Evolutionary conservation across 2,113 vertebrate genomes (phyloP).

Genomic region (Tragulus kanchil): DNA sequence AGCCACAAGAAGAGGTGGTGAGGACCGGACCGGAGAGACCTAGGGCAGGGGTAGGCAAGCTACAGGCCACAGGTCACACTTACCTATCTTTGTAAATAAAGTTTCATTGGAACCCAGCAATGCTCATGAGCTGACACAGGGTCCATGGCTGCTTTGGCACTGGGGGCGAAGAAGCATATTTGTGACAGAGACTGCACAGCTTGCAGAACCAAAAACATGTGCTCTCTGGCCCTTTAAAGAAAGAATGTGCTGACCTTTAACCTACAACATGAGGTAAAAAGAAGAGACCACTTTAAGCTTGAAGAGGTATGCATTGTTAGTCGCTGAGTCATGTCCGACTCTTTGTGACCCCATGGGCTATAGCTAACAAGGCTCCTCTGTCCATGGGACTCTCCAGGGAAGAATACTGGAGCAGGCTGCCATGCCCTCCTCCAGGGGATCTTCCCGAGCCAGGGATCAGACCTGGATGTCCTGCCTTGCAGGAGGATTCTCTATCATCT

Average conservation of each 20-base stretch:
- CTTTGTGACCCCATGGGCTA: neutral
- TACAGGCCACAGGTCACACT: neutral
- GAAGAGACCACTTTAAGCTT: neutral
- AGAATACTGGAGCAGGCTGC: neutral
- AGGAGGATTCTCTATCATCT: neutral
- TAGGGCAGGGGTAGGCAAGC: neutral
- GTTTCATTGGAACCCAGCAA: neutral
- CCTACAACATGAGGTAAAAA: neutral
- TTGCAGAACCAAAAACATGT: neutral
- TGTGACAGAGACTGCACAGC: neutral
- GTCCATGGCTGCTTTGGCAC: neutral
- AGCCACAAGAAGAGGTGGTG: neutral
- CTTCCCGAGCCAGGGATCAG: neutral
- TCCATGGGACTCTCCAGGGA: neutral
- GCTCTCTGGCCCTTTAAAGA: neutral
- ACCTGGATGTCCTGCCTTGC: neutral
- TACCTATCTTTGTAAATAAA: neutral
- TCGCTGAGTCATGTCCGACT: neutral
- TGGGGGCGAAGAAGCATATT: neutral
- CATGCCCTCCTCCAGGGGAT: neutral
- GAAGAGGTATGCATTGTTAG: neutral
- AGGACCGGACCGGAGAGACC: neutral
- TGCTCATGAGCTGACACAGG: neutral
- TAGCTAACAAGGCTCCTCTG: neutral
- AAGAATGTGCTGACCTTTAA: neutral